These are phyloP conservation scores for Julus scanicus DNA, from an alignment of 2,888 invertebrate species.

Conservation along the genomic window DNA sequence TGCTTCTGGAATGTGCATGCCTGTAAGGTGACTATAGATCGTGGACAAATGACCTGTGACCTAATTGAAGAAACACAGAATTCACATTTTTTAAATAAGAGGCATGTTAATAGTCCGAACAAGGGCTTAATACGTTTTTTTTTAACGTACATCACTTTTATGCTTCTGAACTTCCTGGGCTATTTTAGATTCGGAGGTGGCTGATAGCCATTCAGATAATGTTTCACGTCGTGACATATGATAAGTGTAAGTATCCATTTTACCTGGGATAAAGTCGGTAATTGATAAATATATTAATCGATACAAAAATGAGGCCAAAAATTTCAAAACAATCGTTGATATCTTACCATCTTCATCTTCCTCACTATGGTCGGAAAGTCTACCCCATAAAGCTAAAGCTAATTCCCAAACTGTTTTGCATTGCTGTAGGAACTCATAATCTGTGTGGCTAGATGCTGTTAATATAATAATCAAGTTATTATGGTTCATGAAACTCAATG, in stretches of 20 bases:
- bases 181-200: slow-evolving; percentile 68
- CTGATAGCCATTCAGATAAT: slow-evolving; percentile 75
- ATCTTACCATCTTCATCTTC: slow-evolving; percentile 59
- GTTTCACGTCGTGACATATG: slow-evolving; percentile 73
- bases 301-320: slow-evolving; percentile 37
- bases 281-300: neutral
- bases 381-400: slow-evolving; percentile 87
- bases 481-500: neutral
- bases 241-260: slow-evolving; percentile 66
- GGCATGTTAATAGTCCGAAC: neutral
- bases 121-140: slow-evolving; percentile 56
- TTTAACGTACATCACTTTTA: slow-evolving; percentile 58
- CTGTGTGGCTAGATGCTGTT: slow-evolving; percentile 59
- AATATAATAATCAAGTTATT: neutral
- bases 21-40: slow-evolving; percentile 67
- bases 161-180: slow-evolving; percentile 66
- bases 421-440: slow-evolving; percentile 50
- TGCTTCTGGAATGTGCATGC: slow-evolving; percentile 68
- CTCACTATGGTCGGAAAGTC: slow-evolving; percentile 73
- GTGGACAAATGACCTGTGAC: slow-evolving; percentile 62
- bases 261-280: slow-evolving; percentile 49
- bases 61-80: slow-evolving; percentile 30
- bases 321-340: slow-evolving; percentile 63
- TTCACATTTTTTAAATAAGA: neutral
- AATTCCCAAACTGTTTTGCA: slow-evolving; percentile 73